Percentiles rank a stretch among this genome's conserved stretches.
Evolutionary conservation across 2,797 vertebrate species (phyloP).

Genomic region (Sebastes itinus): DNA sequence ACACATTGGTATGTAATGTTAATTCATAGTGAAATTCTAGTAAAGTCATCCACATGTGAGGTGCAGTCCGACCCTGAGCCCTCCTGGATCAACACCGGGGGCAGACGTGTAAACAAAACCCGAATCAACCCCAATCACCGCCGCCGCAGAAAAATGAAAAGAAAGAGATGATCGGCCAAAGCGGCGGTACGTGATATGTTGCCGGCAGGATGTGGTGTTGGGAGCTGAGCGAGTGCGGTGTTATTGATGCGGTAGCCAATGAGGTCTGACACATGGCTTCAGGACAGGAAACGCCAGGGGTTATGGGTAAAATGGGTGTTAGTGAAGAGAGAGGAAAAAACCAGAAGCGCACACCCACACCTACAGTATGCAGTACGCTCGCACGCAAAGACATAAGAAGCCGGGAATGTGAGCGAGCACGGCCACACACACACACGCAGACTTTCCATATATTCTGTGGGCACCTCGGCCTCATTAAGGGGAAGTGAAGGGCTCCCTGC

Average conservation of each 20-base stretch:
- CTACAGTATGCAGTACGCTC: constrained; percentile 39
- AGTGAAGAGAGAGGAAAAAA: constrained; percentile 59
- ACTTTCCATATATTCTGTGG: constrained; percentile 65
- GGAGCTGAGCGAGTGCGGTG: constrained; percentile 43
- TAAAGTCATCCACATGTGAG: not conserved
- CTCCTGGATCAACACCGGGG: constrained; percentile 23
- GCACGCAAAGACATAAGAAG: constrained; percentile 46
- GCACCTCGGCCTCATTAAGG: constrained; percentile 79
- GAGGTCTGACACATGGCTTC: constrained; percentile 77
- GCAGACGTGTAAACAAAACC: constrained; percentile 58
- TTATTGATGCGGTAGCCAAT: constrained; percentile 76
- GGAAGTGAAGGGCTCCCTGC: constrained; percentile 75
- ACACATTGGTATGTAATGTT: not conserved
- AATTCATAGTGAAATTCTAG: not conserved
- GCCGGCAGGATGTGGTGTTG: constrained; percentile 46
- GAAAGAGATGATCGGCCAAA: constrained; percentile 39
- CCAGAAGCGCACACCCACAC: constrained; percentile 52
- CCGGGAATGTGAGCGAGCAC: constrained; percentile 15
- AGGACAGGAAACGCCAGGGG: constrained; percentile 79
- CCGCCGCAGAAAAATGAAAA: constrained; percentile 21
- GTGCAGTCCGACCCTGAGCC: not conserved
- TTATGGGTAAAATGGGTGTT: constrained; percentile 79
- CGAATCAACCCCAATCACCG: constrained; percentile 38
- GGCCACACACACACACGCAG: constrained; percentile 8
- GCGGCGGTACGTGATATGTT: constrained; percentile 35